Conservation (phyloP, 2,113 vertebrate species). For the Gallinago undulata region DNA sequence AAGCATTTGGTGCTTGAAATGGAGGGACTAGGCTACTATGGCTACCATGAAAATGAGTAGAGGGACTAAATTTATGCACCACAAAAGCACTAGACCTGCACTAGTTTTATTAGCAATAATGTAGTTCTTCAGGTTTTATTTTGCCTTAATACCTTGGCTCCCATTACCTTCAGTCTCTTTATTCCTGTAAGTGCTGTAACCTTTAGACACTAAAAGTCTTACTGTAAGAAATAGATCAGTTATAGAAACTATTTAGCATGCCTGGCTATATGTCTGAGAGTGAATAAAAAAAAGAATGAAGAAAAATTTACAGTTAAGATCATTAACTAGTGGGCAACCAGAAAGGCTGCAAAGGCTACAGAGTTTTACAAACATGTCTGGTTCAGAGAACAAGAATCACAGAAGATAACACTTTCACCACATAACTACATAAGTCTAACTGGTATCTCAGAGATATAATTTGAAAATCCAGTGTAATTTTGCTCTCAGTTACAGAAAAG, state of each 20-base stretch:
- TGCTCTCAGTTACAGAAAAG: background rate
- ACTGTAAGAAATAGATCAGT: background rate
- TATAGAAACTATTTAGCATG: background rate
- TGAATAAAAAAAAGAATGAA: background rate
- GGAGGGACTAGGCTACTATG: background rate
- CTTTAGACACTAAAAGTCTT: background rate
- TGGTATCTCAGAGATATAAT: background rate
- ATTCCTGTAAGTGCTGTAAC: background rate
- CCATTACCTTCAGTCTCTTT: background rate
- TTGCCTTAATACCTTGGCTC: background rate
- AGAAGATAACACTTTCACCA: background rate
- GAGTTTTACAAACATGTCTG: background rate
- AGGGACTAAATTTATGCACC: background rate
- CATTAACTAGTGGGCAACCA: background rate
- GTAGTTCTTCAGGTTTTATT: background rate
- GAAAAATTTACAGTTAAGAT: background rate
- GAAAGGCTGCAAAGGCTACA: background rate
- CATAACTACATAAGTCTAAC: background rate
- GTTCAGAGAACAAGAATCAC: background rate
- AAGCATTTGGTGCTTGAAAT: background rate
- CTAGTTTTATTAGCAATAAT: background rate
- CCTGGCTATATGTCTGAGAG: background rate
- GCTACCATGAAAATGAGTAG: background rate
- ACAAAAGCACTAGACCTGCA: background rate
- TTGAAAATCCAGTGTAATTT: background rate